Base-by-base conservation (phyloP, 2,888 invertebrate genomes). In the Priapulus caudatus region DNA sequence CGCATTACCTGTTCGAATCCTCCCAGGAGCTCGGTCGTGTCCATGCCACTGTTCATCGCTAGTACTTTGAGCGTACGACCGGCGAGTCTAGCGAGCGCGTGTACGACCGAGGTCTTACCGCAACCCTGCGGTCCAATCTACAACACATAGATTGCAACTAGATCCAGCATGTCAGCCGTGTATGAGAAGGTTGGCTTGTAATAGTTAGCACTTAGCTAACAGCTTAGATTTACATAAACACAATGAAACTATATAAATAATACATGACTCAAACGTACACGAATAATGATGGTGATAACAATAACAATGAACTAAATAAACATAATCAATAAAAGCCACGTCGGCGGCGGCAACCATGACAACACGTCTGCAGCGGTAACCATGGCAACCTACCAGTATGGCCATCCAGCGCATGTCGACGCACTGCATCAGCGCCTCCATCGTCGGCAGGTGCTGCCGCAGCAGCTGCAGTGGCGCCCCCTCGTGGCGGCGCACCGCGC, bases 1-100 rank as follows among this genome's bases (percentile, higher is more conserved):
- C n/a, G n/a, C n/a, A n/a, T 74, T 63, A 83, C 82, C 82, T 99
- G 98, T 76, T 99, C 98, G 72, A 95, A 99, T 57, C 93, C 91
- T 49, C 99, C 99, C 1, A 95, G 76, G 50, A 95, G 80, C 68
- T 95, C 93, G 0, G 86, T 86, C 0, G 92, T 89, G 66, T 95
- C 95, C 83, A 90, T 92, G 24, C 88, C 84, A 23, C 89, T 84
- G 62, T 88, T 91, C 50, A 93, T 83, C 10, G 84, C 80, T 54
- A 95, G 74, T 0, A 84, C 80, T 60, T 80, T 78, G 45, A 93
- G 74, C 54, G 79, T 77, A 60, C 80, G 80, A 1, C 87, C 87
- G 1, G 80, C 78, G 50, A 93, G 69, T 62, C 80, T 78, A 0
- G 92, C 83, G 54, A 91, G 70, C 47, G 83, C 76, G 67, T 82